A percentile compares a stretch with the other conserved stretches of the same genome.
Evolutionary conservation across 2,797 vertebrate species (phyloP).

Genomic region (Gymnopithys bicolor): DNA sequence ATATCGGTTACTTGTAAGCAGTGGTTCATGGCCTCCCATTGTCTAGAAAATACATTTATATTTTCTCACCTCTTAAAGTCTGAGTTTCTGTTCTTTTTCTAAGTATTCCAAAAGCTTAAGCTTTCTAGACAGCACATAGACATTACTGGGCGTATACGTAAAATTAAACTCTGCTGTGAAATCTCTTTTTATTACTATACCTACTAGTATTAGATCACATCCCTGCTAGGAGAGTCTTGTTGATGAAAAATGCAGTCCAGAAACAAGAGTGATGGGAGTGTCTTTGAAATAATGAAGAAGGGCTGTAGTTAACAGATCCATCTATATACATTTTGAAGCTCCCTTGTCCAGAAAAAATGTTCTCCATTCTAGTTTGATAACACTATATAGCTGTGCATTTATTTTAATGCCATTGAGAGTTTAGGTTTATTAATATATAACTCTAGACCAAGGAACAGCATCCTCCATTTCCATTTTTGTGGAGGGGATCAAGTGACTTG

Average conservation of each 20-base stretch:
- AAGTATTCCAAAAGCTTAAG: not conserved
- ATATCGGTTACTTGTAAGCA: not conserved
- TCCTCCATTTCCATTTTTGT: not conserved
- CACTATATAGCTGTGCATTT: not conserved
- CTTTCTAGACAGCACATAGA: not conserved
- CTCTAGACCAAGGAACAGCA: not conserved
- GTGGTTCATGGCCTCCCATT: not conserved
- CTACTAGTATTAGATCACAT: accelerated
- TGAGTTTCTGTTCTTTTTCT: not conserved
- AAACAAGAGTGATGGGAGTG: not conserved
- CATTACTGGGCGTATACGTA: not conserved
- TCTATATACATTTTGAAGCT: not conserved
- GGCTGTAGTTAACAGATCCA: not conserved
- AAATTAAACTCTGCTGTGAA: not conserved
- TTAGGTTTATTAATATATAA: not conserved
- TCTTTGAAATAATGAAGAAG: not conserved
- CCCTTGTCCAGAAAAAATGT: not conserved
- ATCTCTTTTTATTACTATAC: not conserved
- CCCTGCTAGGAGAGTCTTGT: not conserved
- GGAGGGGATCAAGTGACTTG: not conserved
- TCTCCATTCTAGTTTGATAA: not conserved
- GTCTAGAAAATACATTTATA: not conserved
- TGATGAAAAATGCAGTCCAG: not conserved
- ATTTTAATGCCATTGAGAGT: not conserved
- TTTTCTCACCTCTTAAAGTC: not conserved